Evolutionary conservation across 1,140 invertebrate species (phyloP).

Genomic region (Daktulosphaira vitifoliae): DNA sequence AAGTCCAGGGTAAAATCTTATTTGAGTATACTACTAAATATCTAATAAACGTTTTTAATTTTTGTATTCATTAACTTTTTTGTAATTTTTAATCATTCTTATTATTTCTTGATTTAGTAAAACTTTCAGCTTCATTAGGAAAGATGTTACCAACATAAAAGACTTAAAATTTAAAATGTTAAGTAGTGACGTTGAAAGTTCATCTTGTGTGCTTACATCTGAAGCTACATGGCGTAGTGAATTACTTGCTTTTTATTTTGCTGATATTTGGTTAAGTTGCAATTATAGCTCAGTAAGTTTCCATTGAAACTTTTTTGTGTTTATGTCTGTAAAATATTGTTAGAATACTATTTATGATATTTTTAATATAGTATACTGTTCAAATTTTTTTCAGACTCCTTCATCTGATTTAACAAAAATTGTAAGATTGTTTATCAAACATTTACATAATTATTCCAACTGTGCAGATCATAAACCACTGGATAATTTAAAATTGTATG

Average conservation of each 20-base stretch:
- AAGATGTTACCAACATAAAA: not conserved
- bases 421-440: constrained; percentile 18
- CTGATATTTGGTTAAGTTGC: constrained; percentile 15
- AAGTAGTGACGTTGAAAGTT: not conserved
- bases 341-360: not conserved
- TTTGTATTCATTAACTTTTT: not conserved
- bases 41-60: not conserved
- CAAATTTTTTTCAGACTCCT: not conserved
- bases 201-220: not conserved
- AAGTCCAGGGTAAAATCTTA: not conserved
- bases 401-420: constrained; percentile 12
- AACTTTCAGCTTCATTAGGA: constrained; percentile 5
- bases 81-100: not conserved
- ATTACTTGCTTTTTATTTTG: constrained; percentile 4
- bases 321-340: not conserved
- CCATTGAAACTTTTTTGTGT: too few relatives aligned
- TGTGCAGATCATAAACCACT: not conserved
- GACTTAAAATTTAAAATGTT: constrained; percentile 1
- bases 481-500: constrained; percentile 15
- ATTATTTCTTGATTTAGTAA: constrained; percentile 14
- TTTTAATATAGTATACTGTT: not conserved
- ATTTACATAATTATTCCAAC: constrained; percentile 13
- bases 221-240: constrained; percentile 29
- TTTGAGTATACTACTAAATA: too few relatives aligned
- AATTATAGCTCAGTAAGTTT: not conserved